Evolutionary conservation across 2,113 vertebrate species (phyloP).

Genomic region (Trematocara macrostoma): DNA sequence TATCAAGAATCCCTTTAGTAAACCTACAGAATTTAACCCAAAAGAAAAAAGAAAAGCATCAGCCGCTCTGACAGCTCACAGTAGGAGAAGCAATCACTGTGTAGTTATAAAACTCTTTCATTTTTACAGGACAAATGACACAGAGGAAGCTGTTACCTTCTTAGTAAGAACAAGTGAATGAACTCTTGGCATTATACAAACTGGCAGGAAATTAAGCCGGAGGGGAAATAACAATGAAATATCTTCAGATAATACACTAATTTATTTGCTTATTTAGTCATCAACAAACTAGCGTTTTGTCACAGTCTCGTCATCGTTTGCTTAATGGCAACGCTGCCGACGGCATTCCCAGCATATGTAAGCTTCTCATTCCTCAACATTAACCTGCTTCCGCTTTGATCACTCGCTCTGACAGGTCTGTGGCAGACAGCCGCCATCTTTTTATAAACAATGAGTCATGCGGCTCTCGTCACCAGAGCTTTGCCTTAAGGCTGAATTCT

Average conservation of each 20-base stretch:
- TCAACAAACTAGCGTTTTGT: conserved; percentile 22
- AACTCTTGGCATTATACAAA: background rate
- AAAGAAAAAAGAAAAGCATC: background rate
- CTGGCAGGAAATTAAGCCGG: conserved; percentile 2
- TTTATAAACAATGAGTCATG: conserved; percentile 53
- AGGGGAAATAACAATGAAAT: background rate
- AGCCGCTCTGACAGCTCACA: background rate
- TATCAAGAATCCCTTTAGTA: background rate
- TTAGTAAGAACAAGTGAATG: background rate
- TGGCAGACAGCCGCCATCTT: conserved; percentile 45
- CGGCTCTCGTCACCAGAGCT: conserved; percentile 4
- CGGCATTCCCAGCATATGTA: conserved; percentile 1
- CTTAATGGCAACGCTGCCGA: conserved; percentile 14
- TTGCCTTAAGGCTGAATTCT: conserved; percentile 8
- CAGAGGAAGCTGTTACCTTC: background rate
- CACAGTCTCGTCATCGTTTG: background rate
- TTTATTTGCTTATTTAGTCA: conserved; percentile 23
- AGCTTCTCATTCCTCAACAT: conserved; percentile 33
- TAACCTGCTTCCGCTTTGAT: conserved; percentile 45
- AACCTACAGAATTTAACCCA: background rate
- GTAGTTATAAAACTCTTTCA: background rate
- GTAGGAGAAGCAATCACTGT: background rate
- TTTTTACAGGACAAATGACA: background rate
- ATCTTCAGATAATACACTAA: conserved; percentile 13
- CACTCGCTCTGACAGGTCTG: conserved; percentile 39